Conservation (phyloP, 2,888 invertebrate species). For the Cistogaster globosa region DNA sequence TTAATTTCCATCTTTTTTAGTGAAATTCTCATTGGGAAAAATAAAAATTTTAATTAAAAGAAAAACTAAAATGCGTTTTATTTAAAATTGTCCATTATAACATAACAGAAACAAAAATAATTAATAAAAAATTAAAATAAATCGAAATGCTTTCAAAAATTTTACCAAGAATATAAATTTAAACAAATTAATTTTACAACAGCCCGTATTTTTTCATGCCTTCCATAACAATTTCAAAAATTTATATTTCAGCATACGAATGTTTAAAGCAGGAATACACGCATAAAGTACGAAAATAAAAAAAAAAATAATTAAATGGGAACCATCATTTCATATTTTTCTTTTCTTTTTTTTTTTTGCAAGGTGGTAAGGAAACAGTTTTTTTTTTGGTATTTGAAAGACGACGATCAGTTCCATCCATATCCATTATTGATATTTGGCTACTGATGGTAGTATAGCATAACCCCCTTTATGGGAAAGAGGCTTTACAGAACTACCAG, state of each 20-base stretch:
- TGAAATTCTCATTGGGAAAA: too few species aligned
- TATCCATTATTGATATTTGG: conserved; percentile 74
- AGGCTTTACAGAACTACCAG: conserved; percentile 51
- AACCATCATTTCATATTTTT: neutral
- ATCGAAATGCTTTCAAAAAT: conserved; percentile 30
- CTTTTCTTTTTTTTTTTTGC: conserved; percentile 4
- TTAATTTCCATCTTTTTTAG: too few species aligned
- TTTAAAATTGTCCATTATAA: neutral
- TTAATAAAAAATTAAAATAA: conserved; percentile 19
- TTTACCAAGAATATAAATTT: neutral
- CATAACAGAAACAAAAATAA: too few species aligned
- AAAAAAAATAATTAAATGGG: neutral
- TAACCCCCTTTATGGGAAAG: conserved; percentile 68
- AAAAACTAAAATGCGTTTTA: neutral
- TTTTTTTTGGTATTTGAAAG: neutral
- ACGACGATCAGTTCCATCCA: neutral
- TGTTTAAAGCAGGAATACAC: neutral
- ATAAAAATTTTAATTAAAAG: too few species aligned
- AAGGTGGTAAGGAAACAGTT: conserved; percentile 11
- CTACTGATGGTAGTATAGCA: conserved; percentile 76
- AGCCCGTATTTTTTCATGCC: conserved; percentile 7
- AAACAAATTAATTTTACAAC: neutral
- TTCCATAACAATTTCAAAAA: neutral
- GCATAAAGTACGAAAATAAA: conserved; percentile 19
- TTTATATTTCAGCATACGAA: neutral